Base-by-base conservation (phyloP, 2,888 invertebrate genomes). In the Pegoplata infirma region DNA sequence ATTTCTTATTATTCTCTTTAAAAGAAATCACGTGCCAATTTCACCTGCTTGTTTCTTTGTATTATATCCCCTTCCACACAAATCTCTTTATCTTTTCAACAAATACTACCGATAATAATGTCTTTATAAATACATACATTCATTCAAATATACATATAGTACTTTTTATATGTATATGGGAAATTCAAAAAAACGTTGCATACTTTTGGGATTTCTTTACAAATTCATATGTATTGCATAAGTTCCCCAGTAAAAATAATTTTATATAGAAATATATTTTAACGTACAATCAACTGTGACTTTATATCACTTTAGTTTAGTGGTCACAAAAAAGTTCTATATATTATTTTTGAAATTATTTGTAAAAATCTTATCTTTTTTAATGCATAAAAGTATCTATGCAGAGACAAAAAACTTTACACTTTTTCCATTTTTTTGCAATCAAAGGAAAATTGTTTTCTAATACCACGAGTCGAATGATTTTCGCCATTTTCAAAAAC, bases 191-290 rank as follows among this genome's bases (percentile, higher is more conserved):
- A 69, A 69, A 74, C 58, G 64, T 64, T 63, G 63, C 77, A 74
- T 74, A 69, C 78, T 59, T 73, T 74, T 47, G 74, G 74, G 74
- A 64, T 64, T 78, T 77, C 23, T 36, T 47, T 47, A 36, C 14
- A 58, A 71, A 53, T 53, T 66, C 53, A 16, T 17, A n/a, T n/a
- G n/a, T 10, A 59, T 67, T 66, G 61, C 51, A n/a, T 40, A 49
- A 51, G 36, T 51, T 44, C 10, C 17, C 19, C 28, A 17, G 36
- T 4, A 36, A 25, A 25, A 21, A 10, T 6, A n/a, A n/a, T n/a
- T n/a, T n/a, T n/a, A n/a, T n/a, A n/a, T n/a, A n/a, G n/a, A n/a
- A n/a, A n/a, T n/a, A n/a, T n/a, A n/a, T n/a, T n/a, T n/a, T n/a
- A n/a, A n/a, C n/a, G n/a, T n/a, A n/a, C n/a, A n/a, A n/a, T n/a